Percentiles rank a stretch among this genome's conserved stretches.
Evolutionary conservation across 2,888 invertebrate genomes (phyloP).

Genomic region (Drosophila parthenogenetica): DNA sequence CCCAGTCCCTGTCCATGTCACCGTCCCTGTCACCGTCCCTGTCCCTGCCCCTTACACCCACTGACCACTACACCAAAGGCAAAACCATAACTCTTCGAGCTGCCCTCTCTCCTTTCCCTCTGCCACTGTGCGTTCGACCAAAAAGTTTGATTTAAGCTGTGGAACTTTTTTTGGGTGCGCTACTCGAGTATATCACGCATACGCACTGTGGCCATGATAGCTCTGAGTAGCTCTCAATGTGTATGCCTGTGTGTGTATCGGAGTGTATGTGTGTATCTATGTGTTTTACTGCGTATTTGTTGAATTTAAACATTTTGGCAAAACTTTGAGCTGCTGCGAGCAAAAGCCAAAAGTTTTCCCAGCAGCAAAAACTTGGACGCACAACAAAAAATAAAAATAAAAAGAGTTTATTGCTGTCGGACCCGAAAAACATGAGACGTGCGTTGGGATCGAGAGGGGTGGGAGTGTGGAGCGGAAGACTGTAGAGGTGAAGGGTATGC

Average conservation of each 20-base stretch:
- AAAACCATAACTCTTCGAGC: neutral
- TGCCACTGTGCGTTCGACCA: constrained; percentile 12
- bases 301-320: constrained; percentile 79
- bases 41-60: neutral
- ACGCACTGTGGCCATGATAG: constrained; percentile 74
- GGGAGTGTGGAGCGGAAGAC: neutral
- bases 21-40: neutral
- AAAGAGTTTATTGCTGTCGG: constrained; percentile 75
- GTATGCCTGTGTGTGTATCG: constrained; percentile 17
- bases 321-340: constrained; percentile 61
- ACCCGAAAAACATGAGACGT: constrained; percentile 29
- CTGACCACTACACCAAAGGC: neutral
- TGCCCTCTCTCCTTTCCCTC: constrained; percentile 1
- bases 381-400: constrained; percentile 56
- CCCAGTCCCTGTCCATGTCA: constrained; percentile 17
- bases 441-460: neutral
- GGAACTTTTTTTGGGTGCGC: constrained; percentile 72
- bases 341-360: constrained; percentile 78
- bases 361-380: constrained; percentile 39
- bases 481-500: constrained; percentile 9
- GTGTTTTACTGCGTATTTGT: constrained; percentile 57
- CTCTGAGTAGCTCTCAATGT: constrained; percentile 39
- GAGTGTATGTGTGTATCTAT: constrained; percentile 17
- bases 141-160: constrained; percentile 78
- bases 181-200: constrained; percentile 75